Evolutionary conservation across 1,140 invertebrate species (phyloP), one percentile per base, ranked within the genome.

Genomic region (Drosophila orosa): DNA sequence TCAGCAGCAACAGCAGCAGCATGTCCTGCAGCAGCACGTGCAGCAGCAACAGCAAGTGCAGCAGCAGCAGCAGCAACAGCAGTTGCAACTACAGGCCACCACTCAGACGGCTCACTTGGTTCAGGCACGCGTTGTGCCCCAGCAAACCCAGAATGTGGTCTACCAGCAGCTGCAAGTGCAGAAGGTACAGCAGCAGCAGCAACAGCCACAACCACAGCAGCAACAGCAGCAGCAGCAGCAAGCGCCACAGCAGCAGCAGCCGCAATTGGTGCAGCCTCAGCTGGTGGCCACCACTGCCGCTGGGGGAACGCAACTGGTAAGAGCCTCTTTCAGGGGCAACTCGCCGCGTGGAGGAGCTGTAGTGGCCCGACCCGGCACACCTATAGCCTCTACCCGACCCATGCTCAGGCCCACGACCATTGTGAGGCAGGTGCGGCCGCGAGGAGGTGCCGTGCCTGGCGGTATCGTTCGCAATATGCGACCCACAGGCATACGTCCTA

Each of bases 1-100:
- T 25, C 85, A 78, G 27, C 85, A 77, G 44, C 44, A 45, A 3
- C 44, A n/a, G 47, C 48, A 83, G 25, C 87, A 91, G 45, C 80
- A 84, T 24, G 78, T 86, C 24, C 69, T 77, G 27, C 78, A 84
- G 37, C 84, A 90, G 29, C 83, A 91, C 35, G 86, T 44, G 25
- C 81, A 79, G 33, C 90, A 91, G 50, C 90, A 91, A 47, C 82
- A 90, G 48, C 91, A 91, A 24, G 62, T 77, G n/a, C 85, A 78
- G 47, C 50, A 83, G 40, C 89, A 83, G 40, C 89, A 90, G 29
- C 80, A 84, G 25, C 90, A 87, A 40, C 79, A 81, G 19, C 81
- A 89, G 31, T 78, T 90, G 62, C 61, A 80, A 27, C 72, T 80
- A 6, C 90, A 84, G 56, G 61, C 82, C n/a, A 81, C 80, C 15